Conservation (phyloP, 1,140 invertebrate species). For the Drosophila sturtevanti region DNA sequence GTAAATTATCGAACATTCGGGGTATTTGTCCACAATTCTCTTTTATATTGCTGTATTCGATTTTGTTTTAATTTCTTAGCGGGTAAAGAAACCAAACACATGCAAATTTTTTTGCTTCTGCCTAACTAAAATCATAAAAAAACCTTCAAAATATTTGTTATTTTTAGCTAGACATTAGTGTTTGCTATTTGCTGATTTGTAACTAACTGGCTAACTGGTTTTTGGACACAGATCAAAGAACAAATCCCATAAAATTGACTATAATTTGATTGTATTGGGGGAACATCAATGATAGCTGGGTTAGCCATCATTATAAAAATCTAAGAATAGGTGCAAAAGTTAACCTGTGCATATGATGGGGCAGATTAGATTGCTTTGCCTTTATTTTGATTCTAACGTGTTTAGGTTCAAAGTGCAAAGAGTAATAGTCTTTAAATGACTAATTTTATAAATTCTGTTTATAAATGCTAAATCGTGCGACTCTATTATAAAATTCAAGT, state of each 20-base stretch:
- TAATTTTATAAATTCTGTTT: conserved; percentile 30
- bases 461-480: background rate
- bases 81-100: conserved; percentile 5
- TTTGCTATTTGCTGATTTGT: background rate
- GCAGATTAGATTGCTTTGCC: conserved; percentile 40
- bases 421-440: conserved; percentile 14
- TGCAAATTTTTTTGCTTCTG: conserved; percentile 31
- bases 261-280: conserved; percentile 21
- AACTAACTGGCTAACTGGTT: conserved; percentile 35
- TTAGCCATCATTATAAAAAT: conserved; percentile 28
- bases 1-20: background rate
- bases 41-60: conserved; percentile 1
- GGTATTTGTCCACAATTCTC: background rate
- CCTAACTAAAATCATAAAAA: conserved; percentile 11
- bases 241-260: conserved; percentile 27
- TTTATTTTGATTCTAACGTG: background rate
- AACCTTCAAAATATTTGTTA: background rate
- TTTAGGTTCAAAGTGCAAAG: conserved; percentile 41
- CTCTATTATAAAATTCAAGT: background rate
- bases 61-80: background rate
- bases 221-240: conserved; percentile 28
- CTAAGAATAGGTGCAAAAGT: background rate
- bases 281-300: background rate
- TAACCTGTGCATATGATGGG: background rate
- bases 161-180: background rate